phyloP scores from a whole-genome alignment of 2,888 invertebrate genomes.

The Dorcus hopei region DNA sequence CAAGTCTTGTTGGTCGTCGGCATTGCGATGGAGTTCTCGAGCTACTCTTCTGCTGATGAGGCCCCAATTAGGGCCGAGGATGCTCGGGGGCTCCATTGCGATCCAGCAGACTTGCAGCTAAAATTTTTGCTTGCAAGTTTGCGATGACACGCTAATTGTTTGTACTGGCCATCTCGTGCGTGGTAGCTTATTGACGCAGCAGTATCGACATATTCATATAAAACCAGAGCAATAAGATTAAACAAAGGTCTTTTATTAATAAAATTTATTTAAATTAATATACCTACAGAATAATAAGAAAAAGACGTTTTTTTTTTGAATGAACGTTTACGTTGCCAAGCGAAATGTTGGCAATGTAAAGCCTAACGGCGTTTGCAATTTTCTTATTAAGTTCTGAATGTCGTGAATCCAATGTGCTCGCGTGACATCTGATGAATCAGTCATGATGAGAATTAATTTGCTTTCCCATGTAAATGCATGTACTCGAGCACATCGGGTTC shows the following conservation, averaged over 20 bases:
- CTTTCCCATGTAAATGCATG: not conserved
- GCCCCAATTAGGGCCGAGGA: too few relatives aligned
- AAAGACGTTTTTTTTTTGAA: not conserved
- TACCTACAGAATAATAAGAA: slow-evolving; percentile 40
- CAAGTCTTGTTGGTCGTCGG: too few relatives aligned
- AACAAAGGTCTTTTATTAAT: slow-evolving; percentile 32
- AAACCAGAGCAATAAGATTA: not conserved
- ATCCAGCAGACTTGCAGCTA: too few relatives aligned
- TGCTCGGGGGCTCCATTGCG: too few relatives aligned
- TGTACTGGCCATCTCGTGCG: too few relatives aligned
- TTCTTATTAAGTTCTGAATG: not conserved
- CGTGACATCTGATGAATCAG: not conserved
- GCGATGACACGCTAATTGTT: too few relatives aligned
- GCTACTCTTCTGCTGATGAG: too few relatives aligned
- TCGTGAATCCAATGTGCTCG: not conserved
- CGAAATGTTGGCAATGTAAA: slow-evolving; percentile 1
- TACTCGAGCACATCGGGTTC: not conserved
- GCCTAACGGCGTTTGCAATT: not conserved
- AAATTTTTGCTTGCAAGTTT: too few relatives aligned
- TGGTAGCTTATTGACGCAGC: too few relatives aligned
- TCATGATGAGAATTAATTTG: not conserved
- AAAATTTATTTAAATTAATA: slow-evolving; percentile 45
- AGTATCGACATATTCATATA: too few relatives aligned
- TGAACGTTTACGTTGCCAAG: slow-evolving; percentile 5
- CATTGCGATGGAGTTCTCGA: too few relatives aligned